Base-by-base conservation (phyloP, 2,797 vertebrate genomes). In the Sebastiscus albofasciatus region DNA sequence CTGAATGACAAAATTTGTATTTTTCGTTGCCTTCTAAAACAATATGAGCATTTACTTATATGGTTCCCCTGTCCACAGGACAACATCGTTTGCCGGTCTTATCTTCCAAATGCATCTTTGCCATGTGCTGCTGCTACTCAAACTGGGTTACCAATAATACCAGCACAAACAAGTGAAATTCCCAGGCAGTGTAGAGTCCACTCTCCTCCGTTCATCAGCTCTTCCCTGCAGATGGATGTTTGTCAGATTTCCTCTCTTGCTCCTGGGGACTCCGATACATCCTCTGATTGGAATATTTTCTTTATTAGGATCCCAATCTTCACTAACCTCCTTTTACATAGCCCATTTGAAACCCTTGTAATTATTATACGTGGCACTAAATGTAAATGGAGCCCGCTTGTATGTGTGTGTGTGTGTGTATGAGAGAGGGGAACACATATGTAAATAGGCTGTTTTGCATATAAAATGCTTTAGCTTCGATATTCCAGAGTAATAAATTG, bases 371-470 rank as follows among this genome's bases (percentile, higher is more conserved):
- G 80, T 88, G 89, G 79, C 82, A 84, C 87, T 93, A 93, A 94
- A 95, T 89, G 89, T 88, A 89, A 87, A 89, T 69, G 59, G 84
- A 46, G 66, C 22, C 1, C 3, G 31, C 76, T 68, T 61, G 70
- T 64, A 62, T 75, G 61, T 70, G 76, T 62, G 52, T 29, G 82
- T 64, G 70, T 36, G 78, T 68, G 72, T 52, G 77, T 4, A 72
- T 4, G 70, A 29, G 58, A 24, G 75, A 16, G 62, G 52, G 46
- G 55, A 54, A 14, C 82, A 74, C 87, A 78, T 94, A 95, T 95
- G 94, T 93, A 96, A 94, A 96, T 95, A 89, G 80, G 61, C 92
- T 96, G 87, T 89, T 96, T 95, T 95, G 93, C 94, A 96, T 96
- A 95, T 95, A 96, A 96, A 95, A 95, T 95, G 94, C 93, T 94